Percentiles rank a stretch among this genome's conserved stretches.
These are phyloP conservation scores for Gasteruption jaculator DNA, from an alignment of 2,888 invertebrate genomes.

Conservation along the genomic window DNA sequence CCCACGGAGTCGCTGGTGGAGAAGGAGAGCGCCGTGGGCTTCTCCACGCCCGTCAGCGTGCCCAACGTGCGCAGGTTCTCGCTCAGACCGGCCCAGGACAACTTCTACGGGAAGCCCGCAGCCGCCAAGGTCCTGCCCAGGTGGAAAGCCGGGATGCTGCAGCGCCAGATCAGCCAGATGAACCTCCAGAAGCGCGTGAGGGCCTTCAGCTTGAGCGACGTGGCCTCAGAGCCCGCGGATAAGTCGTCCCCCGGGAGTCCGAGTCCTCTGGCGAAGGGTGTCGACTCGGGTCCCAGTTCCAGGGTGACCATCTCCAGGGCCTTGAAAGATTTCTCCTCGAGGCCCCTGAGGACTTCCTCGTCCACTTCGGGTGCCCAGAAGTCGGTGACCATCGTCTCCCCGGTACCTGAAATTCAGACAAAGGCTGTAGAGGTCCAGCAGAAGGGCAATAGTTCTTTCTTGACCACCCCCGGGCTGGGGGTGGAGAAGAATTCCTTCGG, in stretches of 20 bases:
- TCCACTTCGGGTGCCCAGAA: conserved; percentile 25
- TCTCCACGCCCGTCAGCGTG: conserved; percentile 35
- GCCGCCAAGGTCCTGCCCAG: conserved; percentile 30
- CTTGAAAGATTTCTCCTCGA: conserved; percentile 9
- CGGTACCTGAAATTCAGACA: conserved; percentile 20
- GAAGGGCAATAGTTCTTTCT: neutral
- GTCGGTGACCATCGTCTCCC: conserved; percentile 43
- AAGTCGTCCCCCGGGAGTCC: conserved; percentile 23
- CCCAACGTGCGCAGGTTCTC: conserved; percentile 34
- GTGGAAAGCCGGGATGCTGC: conserved; percentile 46
- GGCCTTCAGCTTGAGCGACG: conserved; percentile 47
- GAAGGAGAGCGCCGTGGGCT: conserved; percentile 38
- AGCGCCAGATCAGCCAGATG: conserved; percentile 43
- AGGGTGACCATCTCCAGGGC: conserved; percentile 15
- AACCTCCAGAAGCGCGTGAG: conserved; percentile 39
- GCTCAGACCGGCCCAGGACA: conserved; percentile 36
- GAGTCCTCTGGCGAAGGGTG: conserved; percentile 38
- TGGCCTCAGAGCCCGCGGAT: conserved; percentile 30
- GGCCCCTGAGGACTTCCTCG: too few relatives aligned
- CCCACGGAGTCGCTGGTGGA: conserved; percentile 40
- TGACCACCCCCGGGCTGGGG: neutral
- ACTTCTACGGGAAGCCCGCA: conserved; percentile 21
- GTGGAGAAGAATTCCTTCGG: conserved; percentile 23
- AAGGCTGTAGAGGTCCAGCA: neutral
- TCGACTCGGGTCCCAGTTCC: conserved; percentile 23